phyloP scores from a whole-genome alignment of 37 sponge, comb jelly and placozoan genomes.

The Aphrocallistes beatrix region DNA sequence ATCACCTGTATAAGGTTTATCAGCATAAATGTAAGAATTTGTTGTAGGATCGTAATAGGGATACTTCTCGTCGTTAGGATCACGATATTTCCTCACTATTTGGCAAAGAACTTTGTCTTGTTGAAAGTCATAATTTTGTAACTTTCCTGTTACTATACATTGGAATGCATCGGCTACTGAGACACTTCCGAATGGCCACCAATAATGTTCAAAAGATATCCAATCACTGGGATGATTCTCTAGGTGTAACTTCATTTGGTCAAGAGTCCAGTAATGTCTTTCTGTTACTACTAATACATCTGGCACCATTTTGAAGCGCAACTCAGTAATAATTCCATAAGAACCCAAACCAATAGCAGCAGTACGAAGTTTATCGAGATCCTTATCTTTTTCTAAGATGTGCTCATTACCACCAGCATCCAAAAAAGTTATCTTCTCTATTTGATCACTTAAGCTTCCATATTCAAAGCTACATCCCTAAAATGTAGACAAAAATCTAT shows the following conservation, averaged over 20 bases:
- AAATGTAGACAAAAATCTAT: background rate
- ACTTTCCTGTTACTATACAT: background rate
- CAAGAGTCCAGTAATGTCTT: background rate
- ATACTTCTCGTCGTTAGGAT: background rate
- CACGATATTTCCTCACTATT: background rate
- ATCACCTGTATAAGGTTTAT: background rate
- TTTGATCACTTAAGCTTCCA: background rate
- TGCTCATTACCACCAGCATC: background rate
- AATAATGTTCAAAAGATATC: background rate
- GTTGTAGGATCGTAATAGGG: background rate
- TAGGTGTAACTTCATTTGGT: background rate
- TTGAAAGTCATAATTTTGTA: background rate
- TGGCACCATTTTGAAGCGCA: background rate
- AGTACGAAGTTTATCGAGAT: background rate
- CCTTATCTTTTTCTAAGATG: background rate
- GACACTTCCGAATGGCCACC: conserved; percentile 13
- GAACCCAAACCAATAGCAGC: background rate
- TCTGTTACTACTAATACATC: background rate
- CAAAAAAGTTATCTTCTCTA: background rate
- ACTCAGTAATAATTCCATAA: conserved; percentile 1
- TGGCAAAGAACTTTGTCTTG: background rate
- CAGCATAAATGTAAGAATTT: background rate
- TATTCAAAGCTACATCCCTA: background rate
- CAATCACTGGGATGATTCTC: background rate
- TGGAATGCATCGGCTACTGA: background rate